These are phyloP conservation scores for Rhagoletis zephyria DNA, from an alignment of 1,140 invertebrate genomes.

Conservation along the genomic window DNA sequence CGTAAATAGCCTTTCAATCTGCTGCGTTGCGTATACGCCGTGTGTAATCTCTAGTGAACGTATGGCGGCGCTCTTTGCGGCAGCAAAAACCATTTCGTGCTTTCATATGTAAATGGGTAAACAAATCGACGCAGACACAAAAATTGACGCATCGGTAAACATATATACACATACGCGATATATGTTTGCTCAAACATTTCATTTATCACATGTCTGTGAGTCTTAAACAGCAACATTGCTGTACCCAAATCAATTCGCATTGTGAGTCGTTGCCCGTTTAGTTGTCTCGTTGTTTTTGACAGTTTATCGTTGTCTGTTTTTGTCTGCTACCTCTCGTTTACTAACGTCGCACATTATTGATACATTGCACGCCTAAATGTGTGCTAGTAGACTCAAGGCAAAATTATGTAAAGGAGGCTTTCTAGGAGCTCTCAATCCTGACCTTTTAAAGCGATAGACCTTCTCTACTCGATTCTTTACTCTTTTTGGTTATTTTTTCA, in stretches of 20 bases:
- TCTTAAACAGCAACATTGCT: background rate
- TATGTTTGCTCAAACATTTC: background rate
- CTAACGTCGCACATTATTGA: background rate
- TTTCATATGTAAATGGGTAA: background rate
- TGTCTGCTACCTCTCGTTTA: background rate
- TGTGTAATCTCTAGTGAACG: background rate
- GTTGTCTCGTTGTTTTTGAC: background rate
- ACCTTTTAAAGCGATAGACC: too few relatives aligned
- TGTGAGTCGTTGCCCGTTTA: background rate
- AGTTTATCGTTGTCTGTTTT: background rate
- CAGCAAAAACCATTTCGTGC: background rate
- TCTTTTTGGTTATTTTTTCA: too few relatives aligned
- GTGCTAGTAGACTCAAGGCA: background rate
- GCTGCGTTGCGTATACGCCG: background rate
- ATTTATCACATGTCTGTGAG: background rate
- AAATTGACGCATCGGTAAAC: background rate
- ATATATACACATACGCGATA: background rate
- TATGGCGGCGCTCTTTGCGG: background rate
- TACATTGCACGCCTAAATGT: background rate
- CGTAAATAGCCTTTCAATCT: too few relatives aligned
- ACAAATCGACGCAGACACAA: conserved; percentile 9
- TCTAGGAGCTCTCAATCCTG: too few relatives aligned
- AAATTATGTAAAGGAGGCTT: too few relatives aligned
- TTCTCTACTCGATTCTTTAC: too few relatives aligned
- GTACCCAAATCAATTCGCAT: background rate